These are phyloP conservation scores for Tokudaia muenninki DNA, from an alignment of 2,797 vertebrate species.

Conservation along the genomic window DNA sequence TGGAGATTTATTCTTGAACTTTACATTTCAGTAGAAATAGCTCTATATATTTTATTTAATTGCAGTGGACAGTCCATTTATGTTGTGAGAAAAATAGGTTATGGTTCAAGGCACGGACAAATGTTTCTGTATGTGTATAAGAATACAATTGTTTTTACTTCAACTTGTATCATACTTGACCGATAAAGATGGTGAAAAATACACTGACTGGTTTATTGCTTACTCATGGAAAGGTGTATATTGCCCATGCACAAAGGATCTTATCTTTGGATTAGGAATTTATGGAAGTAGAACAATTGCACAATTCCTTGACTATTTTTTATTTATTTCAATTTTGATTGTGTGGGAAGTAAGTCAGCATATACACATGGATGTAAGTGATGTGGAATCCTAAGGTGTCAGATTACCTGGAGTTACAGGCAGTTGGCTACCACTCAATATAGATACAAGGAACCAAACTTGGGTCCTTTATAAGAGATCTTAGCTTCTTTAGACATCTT, in stretches of 20 bases:
- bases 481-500: neutral
- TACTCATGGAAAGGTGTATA: neutral
- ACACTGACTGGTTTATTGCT: neutral
- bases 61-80: neutral
- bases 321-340: neutral
- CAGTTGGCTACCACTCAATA: neutral
- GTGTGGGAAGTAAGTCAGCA: neutral
- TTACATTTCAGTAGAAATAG: neutral
- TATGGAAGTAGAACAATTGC: neutral
- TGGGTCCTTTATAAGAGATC: neutral
- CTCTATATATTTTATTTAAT: neutral
- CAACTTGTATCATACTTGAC: neutral
- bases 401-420: neutral
- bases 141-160: conserved; percentile 21
- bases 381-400: neutral
- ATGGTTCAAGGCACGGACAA: neutral
- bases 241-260: neutral
- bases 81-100: neutral
- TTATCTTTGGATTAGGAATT: neutral
- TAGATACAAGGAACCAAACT: neutral
- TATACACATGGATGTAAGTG: neutral
- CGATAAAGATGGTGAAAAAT: neutral
- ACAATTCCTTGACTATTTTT: neutral
- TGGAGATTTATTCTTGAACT: neutral
- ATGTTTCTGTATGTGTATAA: neutral